Evolutionary conservation across 2,113 vertebrate genomes (phyloP).

Genomic region (Erythrolamprus reginae): DNA sequence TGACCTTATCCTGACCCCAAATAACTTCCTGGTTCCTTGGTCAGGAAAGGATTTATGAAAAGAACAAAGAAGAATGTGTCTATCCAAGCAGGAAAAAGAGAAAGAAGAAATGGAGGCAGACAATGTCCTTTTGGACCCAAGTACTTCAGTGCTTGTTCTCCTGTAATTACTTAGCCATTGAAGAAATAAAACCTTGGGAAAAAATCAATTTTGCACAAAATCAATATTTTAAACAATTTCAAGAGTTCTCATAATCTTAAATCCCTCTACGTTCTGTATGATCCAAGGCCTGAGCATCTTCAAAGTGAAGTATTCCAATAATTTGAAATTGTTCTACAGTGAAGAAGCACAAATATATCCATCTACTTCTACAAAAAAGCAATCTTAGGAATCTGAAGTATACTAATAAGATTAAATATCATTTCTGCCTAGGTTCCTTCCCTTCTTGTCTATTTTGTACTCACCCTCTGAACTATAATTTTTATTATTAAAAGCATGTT

Average conservation of each 20-base stretch:
- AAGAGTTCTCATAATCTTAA: slow-evolving; percentile 68
- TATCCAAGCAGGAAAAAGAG: slow-evolving; percentile 49
- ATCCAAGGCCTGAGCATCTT: slow-evolving; percentile 61
- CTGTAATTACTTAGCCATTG: slow-evolving; percentile 65
- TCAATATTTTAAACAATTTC: slow-evolving; percentile 73
- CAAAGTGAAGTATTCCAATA: slow-evolving; percentile 55
- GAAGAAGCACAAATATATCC: slow-evolving; percentile 34
- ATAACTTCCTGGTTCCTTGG: slow-evolving; percentile 71
- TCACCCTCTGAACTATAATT: not conserved
- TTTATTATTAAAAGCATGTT: not conserved
- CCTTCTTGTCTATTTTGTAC: not conserved
- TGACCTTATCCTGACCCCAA: slow-evolving; percentile 71
- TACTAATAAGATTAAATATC: slow-evolving; percentile 42
- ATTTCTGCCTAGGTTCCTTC: not conserved
- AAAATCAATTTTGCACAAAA: slow-evolving; percentile 73
- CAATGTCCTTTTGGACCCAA: slow-evolving; percentile 43
- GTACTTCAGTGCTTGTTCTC: slow-evolving; percentile 38
- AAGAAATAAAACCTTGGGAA: slow-evolving; percentile 63
- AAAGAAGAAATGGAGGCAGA: not conserved
- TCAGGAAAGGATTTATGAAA: slow-evolving; percentile 67
- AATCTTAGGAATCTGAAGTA: slow-evolving; percentile 50
- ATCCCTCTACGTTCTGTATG: slow-evolving; percentile 37
- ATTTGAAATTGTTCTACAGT: slow-evolving; percentile 58
- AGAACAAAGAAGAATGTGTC: slow-evolving; percentile 71
- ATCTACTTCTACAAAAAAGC: slow-evolving; percentile 55